Percentiles rank a stretch among this genome's conserved stretches.
Conservation (phyloP, 2,888 invertebrate species). For the Lysandra bellargus region DNA sequence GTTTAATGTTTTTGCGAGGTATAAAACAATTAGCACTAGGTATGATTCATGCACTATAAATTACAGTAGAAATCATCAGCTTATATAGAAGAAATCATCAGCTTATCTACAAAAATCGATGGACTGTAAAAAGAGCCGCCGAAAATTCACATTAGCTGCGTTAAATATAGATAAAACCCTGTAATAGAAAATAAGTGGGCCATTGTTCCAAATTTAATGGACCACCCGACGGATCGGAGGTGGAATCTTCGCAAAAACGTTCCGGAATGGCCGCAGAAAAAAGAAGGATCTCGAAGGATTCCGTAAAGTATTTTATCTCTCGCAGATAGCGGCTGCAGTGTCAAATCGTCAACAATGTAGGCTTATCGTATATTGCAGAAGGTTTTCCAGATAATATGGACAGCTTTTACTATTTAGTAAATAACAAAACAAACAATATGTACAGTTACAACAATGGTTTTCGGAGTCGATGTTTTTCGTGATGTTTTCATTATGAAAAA, state of each 20-base stretch:
- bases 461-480: too few species aligned
- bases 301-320: constrained; percentile 76
- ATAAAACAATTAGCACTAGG: background rate
- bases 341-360: constrained; percentile 65
- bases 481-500: too few species aligned
- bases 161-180: constrained; percentile 72
- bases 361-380: constrained; percentile 52
- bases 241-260: constrained; percentile 68
- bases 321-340: constrained; percentile 71
- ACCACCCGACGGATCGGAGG: constrained; percentile 68
- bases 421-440: background rate
- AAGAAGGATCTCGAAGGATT: constrained; percentile 72
- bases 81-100: constrained; percentile 33
- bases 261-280: constrained; percentile 65
- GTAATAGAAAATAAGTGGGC: constrained; percentile 70
- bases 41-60: constrained; percentile 17
- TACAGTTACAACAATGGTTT: too few species aligned
- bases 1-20: background rate
- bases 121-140: constrained; percentile 54
- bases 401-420: background rate
- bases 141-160: constrained; percentile 71
- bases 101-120: constrained; percentile 31
- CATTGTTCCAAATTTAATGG: constrained; percentile 75
- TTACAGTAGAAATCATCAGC: constrained; percentile 27
- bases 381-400: background rate